phyloP scores from a whole-genome alignment of 2,113 vertebrate species.

The Orthonyx spaldingii region DNA sequence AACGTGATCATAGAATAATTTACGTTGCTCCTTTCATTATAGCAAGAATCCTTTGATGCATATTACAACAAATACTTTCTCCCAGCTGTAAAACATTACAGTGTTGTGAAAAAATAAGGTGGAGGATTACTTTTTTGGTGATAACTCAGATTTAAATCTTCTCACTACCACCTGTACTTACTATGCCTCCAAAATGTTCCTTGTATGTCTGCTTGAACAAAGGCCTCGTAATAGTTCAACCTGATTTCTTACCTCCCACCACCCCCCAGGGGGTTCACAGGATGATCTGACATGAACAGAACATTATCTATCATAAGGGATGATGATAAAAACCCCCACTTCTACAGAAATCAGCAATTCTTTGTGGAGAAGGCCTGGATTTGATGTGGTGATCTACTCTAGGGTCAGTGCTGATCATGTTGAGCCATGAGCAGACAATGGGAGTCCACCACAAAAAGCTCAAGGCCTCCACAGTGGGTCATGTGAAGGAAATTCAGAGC shows the following conservation, averaged over 20 bases:
- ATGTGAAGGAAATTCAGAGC: not conserved
- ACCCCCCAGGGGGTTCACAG: accelerated
- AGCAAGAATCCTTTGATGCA: not conserved
- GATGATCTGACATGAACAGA: not conserved
- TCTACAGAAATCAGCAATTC: not conserved
- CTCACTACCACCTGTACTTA: not conserved
- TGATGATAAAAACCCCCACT: not conserved
- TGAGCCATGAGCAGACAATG: not conserved
- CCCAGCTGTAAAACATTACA: not conserved
- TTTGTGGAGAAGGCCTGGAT: not conserved
- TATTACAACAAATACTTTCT: not conserved
- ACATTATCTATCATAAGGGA: not conserved
- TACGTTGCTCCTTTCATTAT: not conserved
- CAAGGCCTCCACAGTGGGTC: not conserved
- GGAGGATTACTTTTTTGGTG: not conserved
- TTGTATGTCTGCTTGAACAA: not conserved
- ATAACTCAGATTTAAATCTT: not conserved
- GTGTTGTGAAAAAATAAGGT: not conserved
- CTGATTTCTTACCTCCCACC: not conserved
- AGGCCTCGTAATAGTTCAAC: too few species aligned
- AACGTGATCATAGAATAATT: not conserved
- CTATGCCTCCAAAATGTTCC: not conserved
- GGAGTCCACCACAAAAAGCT: not conserved
- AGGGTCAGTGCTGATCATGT: not conserved
- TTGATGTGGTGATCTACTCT: not conserved